Evolutionary conservation across 1,140 invertebrate species (phyloP).

Genomic region (Drosophila ambigua): DNA sequence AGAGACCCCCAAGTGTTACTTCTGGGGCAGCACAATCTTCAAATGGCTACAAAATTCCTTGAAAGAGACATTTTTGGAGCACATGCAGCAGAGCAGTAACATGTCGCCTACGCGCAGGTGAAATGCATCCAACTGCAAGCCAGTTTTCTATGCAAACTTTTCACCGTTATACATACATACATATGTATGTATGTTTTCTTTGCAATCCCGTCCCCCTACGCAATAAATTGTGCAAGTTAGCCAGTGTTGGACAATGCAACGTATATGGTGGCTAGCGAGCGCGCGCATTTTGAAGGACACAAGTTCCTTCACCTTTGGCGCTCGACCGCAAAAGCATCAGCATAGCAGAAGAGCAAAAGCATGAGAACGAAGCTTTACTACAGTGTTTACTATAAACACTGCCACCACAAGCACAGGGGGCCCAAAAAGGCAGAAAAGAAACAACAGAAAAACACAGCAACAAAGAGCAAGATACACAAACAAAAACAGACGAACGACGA

Average conservation of each 20-base stretch:
- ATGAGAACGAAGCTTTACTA: constrained; percentile 31
- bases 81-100: not conserved
- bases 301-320: constrained; percentile 73
- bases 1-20: too few species aligned
- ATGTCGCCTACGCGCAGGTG: constrained; percentile 8
- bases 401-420: too few species aligned
- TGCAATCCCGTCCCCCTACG: constrained; percentile 3
- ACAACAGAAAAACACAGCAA: not conserved
- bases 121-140: constrained; percentile 1
- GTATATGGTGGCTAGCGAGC: constrained; percentile 13
- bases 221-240: not conserved
- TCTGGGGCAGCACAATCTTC: too few species aligned
- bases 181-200: not conserved
- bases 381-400: constrained; percentile 44
- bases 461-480: constrained; percentile 9
- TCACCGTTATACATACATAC: constrained; percentile 38
- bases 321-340: constrained; percentile 23
- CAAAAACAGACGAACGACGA: constrained; percentile 19
- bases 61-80: too few species aligned
- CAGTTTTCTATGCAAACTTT: constrained; percentile 51
- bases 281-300: constrained; percentile 77
- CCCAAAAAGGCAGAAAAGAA: not conserved
- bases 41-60: too few species aligned
- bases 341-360: constrained; percentile 30
- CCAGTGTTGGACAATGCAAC: constrained; percentile 27